Evolutionary conservation across 2,888 invertebrate species (phyloP).

Genomic region (Oxyscelio sp.): DNA sequence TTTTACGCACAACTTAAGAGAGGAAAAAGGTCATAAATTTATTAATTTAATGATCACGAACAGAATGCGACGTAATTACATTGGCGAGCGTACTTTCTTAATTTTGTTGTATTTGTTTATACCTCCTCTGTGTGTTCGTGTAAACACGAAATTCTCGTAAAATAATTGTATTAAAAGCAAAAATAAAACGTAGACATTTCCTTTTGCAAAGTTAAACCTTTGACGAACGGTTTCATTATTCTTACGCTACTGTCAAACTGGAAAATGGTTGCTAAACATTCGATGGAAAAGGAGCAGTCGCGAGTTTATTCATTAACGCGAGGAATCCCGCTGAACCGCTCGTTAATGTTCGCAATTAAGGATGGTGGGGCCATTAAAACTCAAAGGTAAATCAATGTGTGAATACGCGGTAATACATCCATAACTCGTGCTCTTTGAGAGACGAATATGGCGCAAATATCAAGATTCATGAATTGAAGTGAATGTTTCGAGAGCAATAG

Average conservation of each 20-base stretch:
- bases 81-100: conserved; percentile 43
- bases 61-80: conserved; percentile 58
- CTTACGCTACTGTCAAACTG: conserved; percentile 63
- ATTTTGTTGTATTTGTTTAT: conserved; percentile 47
- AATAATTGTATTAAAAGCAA: conserved; percentile 49
- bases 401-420: conserved; percentile 71
- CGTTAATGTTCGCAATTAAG: conserved; percentile 82
- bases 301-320: conserved; percentile 80
- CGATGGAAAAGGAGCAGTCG: conserved; percentile 75
- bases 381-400: conserved; percentile 77
- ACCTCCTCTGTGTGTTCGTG: conserved; percentile 7
- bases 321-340: conserved; percentile 79
- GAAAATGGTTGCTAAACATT: conserved; percentile 74
- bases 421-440: conserved; percentile 69
- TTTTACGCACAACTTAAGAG: not conserved
- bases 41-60: conserved; percentile 48
- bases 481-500: conserved; percentile 38
- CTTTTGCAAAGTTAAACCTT: conserved; percentile 50
- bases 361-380: conserved; percentile 75
- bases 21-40: conserved; percentile 15
- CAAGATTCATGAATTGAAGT: conserved; percentile 51
- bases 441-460: conserved; percentile 65
- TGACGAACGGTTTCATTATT: conserved; percentile 69
- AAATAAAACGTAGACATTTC: conserved; percentile 57
- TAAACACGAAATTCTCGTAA: conserved; percentile 19